Evolutionary conservation across 2,888 invertebrate species (phyloP), one percentile per base, ranked within the genome.

Genomic region (Pemphredon lugubris): DNA sequence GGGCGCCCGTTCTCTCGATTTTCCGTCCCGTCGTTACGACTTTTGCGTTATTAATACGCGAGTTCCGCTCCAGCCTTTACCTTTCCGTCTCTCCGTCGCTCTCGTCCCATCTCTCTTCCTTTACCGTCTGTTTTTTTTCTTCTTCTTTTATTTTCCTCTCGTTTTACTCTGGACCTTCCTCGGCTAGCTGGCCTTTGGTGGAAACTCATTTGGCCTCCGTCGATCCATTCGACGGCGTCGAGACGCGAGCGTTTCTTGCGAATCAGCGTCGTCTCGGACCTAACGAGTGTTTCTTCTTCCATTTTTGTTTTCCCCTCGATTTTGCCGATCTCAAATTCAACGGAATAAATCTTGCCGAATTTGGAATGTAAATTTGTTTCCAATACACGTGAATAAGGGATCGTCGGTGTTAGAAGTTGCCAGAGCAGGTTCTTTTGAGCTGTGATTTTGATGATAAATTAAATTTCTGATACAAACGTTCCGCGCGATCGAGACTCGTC

Each of bases 31-130:
- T 75, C 77, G 73, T 61, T 64, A 26, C 61, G 51, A 44, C 75
- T 68, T 81, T 72, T n/a, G n/a, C 81, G 79, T 81, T 82, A 82
- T 83, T 83, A 82, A 82, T 82, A 83, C 79, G 70, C 79, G 69
- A 60, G 65, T 69, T 76, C 54, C 71, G 70, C 73, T 72, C 74
- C 61, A 55, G 68, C 16, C 66, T 77, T 75, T 78, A 58, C 67
- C 63, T 71, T 70, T 65, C 68, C 65, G 55, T 26, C 26, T 26
- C 26, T 26, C 26, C 7, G 68, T 20, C 66, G 77, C 73, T 78
- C 60, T 64, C 63, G 71, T 68, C 63, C 68, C 63, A 53, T 51
- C 50, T 23, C 58, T 48, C 40, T 55, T 44, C 64, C 20, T 21
- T 45, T 32, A n/a, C 34, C 37, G 20, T 59, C 55, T 42, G n/a